phyloP scores from a whole-genome alignment of 2,797 vertebrate genomes.

The Sebastiscus albofasciatus region DNA sequence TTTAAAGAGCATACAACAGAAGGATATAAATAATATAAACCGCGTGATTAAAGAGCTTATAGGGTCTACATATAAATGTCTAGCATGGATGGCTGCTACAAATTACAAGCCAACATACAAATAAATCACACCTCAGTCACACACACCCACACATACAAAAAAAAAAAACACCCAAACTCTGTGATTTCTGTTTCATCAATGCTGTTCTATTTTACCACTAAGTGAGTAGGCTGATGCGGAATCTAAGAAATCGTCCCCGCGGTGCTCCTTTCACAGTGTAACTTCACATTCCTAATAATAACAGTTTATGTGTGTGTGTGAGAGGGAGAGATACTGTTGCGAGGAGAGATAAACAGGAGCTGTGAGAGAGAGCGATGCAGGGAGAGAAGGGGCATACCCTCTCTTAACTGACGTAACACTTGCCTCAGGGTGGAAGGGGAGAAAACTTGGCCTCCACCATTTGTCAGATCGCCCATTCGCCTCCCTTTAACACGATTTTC shows the following conservation, averaged over 20 bases:
- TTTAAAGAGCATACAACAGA: background rate
- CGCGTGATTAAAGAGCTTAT: slow-evolving; percentile 18
- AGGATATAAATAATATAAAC: background rate
- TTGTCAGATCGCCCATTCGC: slow-evolving; percentile 40
- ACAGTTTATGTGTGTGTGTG: background rate
- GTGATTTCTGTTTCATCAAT: slow-evolving; percentile 16
- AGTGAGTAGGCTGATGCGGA: slow-evolving; percentile 40
- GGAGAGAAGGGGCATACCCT: background rate
- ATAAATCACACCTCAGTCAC: slow-evolving; percentile 32
- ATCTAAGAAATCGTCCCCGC: slow-evolving; percentile 20
- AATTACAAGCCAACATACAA: slow-evolving; percentile 27
- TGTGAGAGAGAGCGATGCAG: background rate
- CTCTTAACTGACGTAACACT: slow-evolving; percentile 34
- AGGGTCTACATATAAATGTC: background rate
- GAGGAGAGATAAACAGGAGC: background rate
- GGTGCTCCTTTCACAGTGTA: slow-evolving; percentile 4
- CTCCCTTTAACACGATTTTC: slow-evolving; percentile 41
- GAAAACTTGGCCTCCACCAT: slow-evolving; percentile 34
- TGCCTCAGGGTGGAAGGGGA: slow-evolving; percentile 31
- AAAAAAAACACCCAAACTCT: background rate
- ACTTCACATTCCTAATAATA: slow-evolving; percentile 33
- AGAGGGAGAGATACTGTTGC: background rate
- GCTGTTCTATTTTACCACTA: slow-evolving; percentile 32
- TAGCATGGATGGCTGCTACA: background rate
- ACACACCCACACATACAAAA: slow-evolving; percentile 4